phyloP scores from a whole-genome alignment of 2,113 vertebrate species.

The Cephalopterus ornatus region DNA sequence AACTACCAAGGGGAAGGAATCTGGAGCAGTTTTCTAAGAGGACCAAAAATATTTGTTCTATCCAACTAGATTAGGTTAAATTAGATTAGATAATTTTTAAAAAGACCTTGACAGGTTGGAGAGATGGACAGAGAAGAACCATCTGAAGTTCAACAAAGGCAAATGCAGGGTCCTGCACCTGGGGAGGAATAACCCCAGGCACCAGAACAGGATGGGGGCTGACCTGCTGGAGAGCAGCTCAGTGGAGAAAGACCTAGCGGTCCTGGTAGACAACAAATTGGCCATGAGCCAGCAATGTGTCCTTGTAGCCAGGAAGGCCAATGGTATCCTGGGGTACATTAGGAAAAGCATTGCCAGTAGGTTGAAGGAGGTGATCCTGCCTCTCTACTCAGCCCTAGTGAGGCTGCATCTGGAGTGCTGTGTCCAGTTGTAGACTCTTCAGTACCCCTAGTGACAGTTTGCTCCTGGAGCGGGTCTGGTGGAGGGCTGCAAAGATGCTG shows the following conservation, averaged over 20 bases:
- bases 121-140: neutral
- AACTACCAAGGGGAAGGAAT: neutral
- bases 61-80: neutral
- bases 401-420: neutral
- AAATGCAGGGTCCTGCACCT: neutral
- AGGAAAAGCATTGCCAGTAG: neutral
- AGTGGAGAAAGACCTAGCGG: neutral
- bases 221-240: neutral
- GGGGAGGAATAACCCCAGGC: neutral
- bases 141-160: neutral
- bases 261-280: neutral
- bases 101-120: too few species aligned
- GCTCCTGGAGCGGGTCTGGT: neutral
- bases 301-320: neutral
- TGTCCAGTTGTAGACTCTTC: neutral
- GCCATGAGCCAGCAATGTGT: neutral
- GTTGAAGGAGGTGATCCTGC: neutral
- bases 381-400: neutral
- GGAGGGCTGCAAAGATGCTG: neutral
- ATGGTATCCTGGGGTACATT: neutral
- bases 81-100: neutral
- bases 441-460: neutral
- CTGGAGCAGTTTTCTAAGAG: neutral
- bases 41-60: neutral
- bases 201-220: neutral